phyloP scores from a whole-genome alignment of 2,888 invertebrate species.

The Teleiodes luculella region DNA sequence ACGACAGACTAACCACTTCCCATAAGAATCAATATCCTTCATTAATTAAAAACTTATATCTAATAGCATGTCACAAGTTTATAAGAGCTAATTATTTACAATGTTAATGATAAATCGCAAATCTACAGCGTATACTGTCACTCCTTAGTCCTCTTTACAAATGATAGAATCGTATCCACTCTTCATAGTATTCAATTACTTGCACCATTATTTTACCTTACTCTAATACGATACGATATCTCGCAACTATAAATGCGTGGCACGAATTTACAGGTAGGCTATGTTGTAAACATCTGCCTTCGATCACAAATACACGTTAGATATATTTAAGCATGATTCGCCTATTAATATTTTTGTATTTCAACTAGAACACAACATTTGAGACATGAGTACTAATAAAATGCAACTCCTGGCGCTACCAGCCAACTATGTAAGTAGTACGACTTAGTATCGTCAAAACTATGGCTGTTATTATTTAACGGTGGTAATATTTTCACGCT shows the following conservation, averaged over 20 bases:
- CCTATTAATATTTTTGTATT: background rate
- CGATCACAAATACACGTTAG: background rate
- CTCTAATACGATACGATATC: background rate
- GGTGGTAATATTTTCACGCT: too few species aligned
- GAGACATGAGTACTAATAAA: background rate
- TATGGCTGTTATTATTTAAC: too few species aligned
- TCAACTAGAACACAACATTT: background rate
- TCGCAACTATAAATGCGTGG: constrained; percentile 8
- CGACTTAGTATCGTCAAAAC: too few species aligned
- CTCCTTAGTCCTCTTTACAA: constrained; percentile 22
- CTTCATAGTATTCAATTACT: constrained; percentile 18
- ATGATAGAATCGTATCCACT: constrained; percentile 1
- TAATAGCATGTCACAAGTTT: constrained; percentile 2
- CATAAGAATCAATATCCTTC: background rate
- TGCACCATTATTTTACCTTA: constrained; percentile 22
- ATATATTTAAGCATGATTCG: background rate
- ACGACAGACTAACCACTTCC: background rate
- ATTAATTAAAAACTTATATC: background rate
- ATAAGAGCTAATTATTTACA: constrained; percentile 38
- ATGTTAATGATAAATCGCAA: constrained; percentile 34
- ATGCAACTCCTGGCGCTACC: background rate
- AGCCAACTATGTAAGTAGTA: too few species aligned
- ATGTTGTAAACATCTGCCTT: background rate
- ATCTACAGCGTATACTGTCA: constrained; percentile 59
- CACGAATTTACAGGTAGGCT: background rate